A percentile compares a stretch with the other conserved stretches of the same genome.
Evolutionary conservation across 2,888 invertebrate genomes (phyloP).

Genomic region (Troides helena): DNA sequence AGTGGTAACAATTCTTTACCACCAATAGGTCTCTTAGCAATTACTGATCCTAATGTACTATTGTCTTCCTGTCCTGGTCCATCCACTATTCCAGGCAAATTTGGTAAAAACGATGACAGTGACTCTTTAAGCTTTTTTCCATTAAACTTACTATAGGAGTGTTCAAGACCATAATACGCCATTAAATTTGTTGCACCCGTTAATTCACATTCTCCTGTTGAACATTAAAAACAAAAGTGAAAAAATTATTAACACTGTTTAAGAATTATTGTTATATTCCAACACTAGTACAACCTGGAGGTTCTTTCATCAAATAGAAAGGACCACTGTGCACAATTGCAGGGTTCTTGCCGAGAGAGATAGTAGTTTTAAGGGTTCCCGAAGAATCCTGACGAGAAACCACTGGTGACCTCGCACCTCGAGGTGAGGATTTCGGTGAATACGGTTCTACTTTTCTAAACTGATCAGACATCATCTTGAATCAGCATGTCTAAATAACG

Average conservation of each 20-base stretch:
- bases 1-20: constrained; percentile 92
- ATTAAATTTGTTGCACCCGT: constrained; percentile 98
- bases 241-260: not conserved
- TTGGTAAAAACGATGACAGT: constrained; percentile 95
- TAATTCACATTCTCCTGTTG: constrained; percentile 90
- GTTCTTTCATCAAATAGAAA: constrained; percentile 98
- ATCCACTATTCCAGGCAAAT: constrained; percentile 96
- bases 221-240: constrained; percentile 25
- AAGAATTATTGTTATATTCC: not conserved
- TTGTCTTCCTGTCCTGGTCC: constrained; percentile 91
- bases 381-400: constrained; percentile 98
- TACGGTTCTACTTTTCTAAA: constrained; percentile 95
- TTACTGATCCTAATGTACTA: constrained; percentile 94
- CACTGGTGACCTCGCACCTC: constrained; percentile 96
- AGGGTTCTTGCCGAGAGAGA: constrained; percentile 97
- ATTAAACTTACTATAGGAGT: constrained; percentile 98
- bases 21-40: constrained; percentile 96
- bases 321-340: constrained; percentile 98
- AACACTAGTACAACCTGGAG: constrained; percentile 84
- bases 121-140: constrained; percentile 97
- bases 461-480: constrained; percentile 95
- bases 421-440: constrained; percentile 96
- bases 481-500: constrained; percentile 74
- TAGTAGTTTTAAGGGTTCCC: constrained; percentile 98
- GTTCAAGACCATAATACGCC: constrained; percentile 97